Evolutionary conservation across 2,888 invertebrate genomes (phyloP).

Genomic region (Drosophila paranaensis): DNA sequence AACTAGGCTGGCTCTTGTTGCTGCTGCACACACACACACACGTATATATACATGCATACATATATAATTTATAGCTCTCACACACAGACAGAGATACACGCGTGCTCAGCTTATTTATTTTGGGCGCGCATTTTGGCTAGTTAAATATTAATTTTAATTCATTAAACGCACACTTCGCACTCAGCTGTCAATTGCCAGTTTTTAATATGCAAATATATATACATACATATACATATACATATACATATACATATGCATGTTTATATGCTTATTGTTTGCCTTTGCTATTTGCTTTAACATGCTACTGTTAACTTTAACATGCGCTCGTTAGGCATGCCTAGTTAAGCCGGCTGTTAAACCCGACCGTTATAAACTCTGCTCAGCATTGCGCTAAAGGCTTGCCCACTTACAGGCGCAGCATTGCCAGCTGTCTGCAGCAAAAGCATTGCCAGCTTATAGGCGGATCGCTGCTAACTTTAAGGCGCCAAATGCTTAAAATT

Average conservation of each 20-base stretch:
- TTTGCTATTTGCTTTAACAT: slow-evolving; percentile 7
- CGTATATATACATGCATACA: no score
- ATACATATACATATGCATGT: background rate
- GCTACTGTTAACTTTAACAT: slow-evolving; percentile 4
- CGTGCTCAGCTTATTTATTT: slow-evolving; percentile 45
- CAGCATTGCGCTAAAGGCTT: no score
- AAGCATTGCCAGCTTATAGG: slow-evolving; percentile 2
- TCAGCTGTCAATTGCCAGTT: slow-evolving; percentile 23
- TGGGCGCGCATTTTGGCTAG: slow-evolving; percentile 45
- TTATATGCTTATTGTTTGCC: background rate
- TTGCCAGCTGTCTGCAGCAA: background rate
- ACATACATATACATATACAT: background rate
- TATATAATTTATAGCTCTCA: background rate
- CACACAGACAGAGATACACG: background rate
- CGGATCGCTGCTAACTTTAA: background rate
- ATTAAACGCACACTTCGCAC: slow-evolving; percentile 38
- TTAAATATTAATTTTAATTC: slow-evolving; percentile 52
- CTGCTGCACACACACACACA: slow-evolving; percentile 10
- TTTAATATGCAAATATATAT: background rate
- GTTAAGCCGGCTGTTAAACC: background rate
- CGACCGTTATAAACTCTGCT: rapidly evolving
- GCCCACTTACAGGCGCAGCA: slow-evolving; percentile 1
- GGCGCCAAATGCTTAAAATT: background rate
- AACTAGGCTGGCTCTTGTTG: slow-evolving; percentile 50
- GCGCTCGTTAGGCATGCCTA: background rate